Base-by-base conservation (phyloP, 1,140 invertebrate genomes). In the Cherax destructor region DNA sequence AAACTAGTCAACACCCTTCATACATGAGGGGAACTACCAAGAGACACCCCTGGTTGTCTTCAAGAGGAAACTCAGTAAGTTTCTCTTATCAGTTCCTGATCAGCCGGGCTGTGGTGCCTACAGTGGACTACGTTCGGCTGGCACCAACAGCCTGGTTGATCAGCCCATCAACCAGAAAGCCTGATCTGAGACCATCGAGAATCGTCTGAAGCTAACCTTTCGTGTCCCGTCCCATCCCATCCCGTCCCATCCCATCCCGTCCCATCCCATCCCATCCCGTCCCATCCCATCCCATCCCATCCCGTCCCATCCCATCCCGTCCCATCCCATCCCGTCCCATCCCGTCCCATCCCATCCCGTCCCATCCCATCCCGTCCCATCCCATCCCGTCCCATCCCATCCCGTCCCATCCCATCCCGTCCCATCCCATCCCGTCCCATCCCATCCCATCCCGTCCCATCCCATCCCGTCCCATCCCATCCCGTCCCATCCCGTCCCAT, bases 191-290 rank as follows among this genome's bases (percentile, higher is more conserved):
- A 41, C 30, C 30, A 41, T 41, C 30, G 30, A 41, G 30, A 41
- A 41, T 41, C 65, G 13, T 69, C 65, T n/a, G 30, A 41, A 56
- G 52, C 76, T 18, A 16, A 16, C 76, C 76, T 18, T 5, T 50
- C 21, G 11, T 47, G 10, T 50, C 30, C 77, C 77, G 10, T 79
- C 41, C 77, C 77, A 79, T 50, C 77, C 77, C 47, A 21, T 50
- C 77, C 77, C 77, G 21, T 79, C 77, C 77, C 77, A 79, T 79
- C 77, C 77, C 47, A 50, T 79, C 77, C 77, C 77, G 30, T 79
- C 77, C 77, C 77, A 79, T 79, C 77, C 77, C 47, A 49, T 79
- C 77, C 77, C 77, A 16, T 79, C 47, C 77, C 77, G 6, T 79
- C 77, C 77, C 47, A 52, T 79, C 77, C 77, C 77, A 21, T 79